Evolutionary conservation across 2,113 vertebrate genomes (phyloP), one percentile per base, ranked within the genome.

Genomic region (Calidris pugnax): DNA sequence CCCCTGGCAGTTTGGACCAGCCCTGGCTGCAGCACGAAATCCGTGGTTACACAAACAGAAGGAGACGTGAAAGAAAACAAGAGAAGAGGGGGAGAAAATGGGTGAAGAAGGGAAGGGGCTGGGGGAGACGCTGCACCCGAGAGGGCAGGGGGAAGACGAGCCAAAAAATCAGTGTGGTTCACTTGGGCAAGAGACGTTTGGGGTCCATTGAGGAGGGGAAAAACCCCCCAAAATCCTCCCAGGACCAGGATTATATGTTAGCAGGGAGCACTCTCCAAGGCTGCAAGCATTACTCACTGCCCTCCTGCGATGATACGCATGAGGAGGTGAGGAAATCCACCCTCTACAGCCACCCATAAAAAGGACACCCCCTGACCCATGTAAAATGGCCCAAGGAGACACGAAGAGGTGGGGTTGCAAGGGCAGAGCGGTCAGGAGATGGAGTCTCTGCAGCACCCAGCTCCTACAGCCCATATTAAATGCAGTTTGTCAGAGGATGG

Each of bases 331-430:
- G 88, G 30, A 56, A 71, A 84, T 10, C 41, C 72, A 2, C 72
- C 45, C 22, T 33, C 53, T 23, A 0, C 60, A 37, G 4, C n/a
- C 11, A 0, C 26, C 0, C 5, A 24, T 9, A 6, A 10, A 26
- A 21, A 45, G 18, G 32, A 28, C 22, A 75, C 16, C 22, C 59
- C 51, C 32, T 45, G 43, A 51, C 27, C 32, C 10, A 0, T 37
- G 43, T 14, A 11, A 51, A 66, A 59, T 9, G 7, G 4, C 43
- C 37, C 1, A 3, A 21, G 71, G 51, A 59, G 45, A 66, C 33
- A 2, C 1, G 5, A 7, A 27, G 64, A 11, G 1, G 1, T 11
- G 50, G 50, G 35, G 23, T 0, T 27, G 48, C 3, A 18, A 27
- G 59, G 43, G 35, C 60, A 74, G 51, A 74, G 68, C 21, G 4